Conservation (phyloP, 2,797 vertebrate genomes). For the Scleropages formosus region DNA sequence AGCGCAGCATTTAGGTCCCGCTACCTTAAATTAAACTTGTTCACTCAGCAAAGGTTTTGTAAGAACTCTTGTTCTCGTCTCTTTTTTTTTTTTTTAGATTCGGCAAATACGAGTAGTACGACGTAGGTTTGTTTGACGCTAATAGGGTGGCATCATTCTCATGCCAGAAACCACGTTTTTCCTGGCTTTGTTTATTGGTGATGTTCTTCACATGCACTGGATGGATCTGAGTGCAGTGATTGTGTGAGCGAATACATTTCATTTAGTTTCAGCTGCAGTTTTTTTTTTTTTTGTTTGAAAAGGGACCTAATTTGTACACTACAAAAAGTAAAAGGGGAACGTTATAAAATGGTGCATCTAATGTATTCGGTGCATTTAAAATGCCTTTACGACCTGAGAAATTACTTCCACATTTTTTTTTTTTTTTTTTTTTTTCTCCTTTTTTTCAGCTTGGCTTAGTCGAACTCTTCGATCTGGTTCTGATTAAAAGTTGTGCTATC, state of each 20-base stretch:
- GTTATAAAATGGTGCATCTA: background rate
- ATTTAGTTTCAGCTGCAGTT: background rate
- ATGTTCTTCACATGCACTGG: background rate
- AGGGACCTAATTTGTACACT: background rate
- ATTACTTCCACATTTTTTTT: background rate
- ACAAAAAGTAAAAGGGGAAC: background rate
- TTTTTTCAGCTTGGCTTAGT: background rate
- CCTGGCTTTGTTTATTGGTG: background rate
- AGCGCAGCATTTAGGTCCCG: background rate
- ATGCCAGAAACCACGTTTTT: background rate
- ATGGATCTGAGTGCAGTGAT: background rate
- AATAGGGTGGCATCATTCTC: too few species aligned
- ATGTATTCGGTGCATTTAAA: background rate
- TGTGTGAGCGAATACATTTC: constrained; percentile 7
- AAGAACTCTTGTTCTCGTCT: background rate
- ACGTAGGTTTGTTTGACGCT: background rate
- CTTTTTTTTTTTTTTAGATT: background rate
- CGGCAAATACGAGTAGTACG: background rate
- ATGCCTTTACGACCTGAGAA: background rate
- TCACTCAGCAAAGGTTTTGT: background rate
- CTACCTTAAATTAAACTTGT: background rate
- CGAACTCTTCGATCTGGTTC: background rate
- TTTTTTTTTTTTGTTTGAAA: too few species aligned
- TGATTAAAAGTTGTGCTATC: background rate
- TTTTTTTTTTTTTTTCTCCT: background rate